Conservation (phyloP, 2,888 invertebrate species). For the Didymodactylos carnosus region DNA sequence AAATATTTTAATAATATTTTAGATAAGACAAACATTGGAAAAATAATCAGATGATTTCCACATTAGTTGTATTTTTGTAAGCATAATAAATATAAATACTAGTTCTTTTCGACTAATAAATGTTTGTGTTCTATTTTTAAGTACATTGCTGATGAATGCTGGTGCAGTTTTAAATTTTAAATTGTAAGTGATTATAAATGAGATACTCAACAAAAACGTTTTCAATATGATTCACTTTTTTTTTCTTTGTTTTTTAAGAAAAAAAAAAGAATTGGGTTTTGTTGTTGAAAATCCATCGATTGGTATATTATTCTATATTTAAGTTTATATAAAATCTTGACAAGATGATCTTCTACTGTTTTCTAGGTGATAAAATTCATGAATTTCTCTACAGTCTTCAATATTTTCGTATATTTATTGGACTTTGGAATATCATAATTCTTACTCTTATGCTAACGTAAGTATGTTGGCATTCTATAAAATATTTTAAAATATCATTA, state of each 20-base stretch:
- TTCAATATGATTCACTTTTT: not conserved
- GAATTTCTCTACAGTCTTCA: constrained; percentile 34
- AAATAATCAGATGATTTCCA: not conserved
- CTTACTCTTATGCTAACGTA: constrained; percentile 36
- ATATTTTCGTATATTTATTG: constrained; percentile 35
- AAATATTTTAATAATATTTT: not conserved
- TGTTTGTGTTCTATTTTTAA: constrained; percentile 33
- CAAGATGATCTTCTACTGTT: not conserved
- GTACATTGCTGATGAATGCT: constrained; percentile 33
- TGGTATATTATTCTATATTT: constrained; percentile 1
- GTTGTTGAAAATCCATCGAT: constrained; percentile 14
- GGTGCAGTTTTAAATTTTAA: constrained; percentile 34
- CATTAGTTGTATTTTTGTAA: not conserved
- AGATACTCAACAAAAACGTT: not conserved
- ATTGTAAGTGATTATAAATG: constrained; percentile 24
- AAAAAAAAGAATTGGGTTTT: constrained; percentile 13
- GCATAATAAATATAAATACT: not conserved
- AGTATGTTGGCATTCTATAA: constrained; percentile 20
- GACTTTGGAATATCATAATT: constrained; percentile 35
- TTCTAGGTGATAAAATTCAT: constrained; percentile 30
- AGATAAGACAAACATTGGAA: no score
- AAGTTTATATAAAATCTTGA: not conserved
- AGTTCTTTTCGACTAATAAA: no score
- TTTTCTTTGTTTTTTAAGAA: constrained; percentile 18
- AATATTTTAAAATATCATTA: not conserved